These are phyloP conservation scores for Echeneis naucrates DNA, from an alignment of 2,797 vertebrate species.

Conservation along the genomic window DNA sequence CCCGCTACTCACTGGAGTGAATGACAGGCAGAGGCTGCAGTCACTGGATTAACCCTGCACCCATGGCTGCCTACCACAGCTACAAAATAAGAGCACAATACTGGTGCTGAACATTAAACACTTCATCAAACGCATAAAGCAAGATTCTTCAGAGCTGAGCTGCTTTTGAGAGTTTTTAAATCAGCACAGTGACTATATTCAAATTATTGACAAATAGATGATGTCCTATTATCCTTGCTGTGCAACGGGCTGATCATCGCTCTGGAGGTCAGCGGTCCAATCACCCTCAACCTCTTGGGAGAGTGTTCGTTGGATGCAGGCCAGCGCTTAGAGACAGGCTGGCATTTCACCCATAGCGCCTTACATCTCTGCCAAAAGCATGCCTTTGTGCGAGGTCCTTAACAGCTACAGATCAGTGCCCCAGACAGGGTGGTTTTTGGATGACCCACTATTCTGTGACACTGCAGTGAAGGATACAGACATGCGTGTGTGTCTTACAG, in stretches of 20 bases:
- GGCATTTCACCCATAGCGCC: conserved; percentile 62
- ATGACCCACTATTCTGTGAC: conserved; percentile 58
- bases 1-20: conserved; percentile 18
- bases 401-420: conserved; percentile 71
- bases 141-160: conserved; percentile 25
- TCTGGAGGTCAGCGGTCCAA: conserved; percentile 62
- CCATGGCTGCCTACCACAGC: conserved; percentile 19
- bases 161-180: conserved; percentile 28
- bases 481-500: background rate
- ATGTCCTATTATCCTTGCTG: conserved; percentile 44
- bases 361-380: conserved; percentile 57
- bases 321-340: conserved; percentile 64
- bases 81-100: conserved; percentile 36
- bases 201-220: conserved; percentile 42
- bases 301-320: conserved; percentile 53
- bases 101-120: conserved; percentile 53
- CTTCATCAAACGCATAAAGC: conserved; percentile 46
- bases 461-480: conserved; percentile 26
- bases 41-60: conserved; percentile 36
- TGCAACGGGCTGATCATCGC: conserved; percentile 45
- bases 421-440: conserved; percentile 65
- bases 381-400: conserved; percentile 53
- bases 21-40: conserved; percentile 50
- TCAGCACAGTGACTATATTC: conserved; percentile 11
- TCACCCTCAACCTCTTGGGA: conserved; percentile 62